A percentile compares a stretch with the other conserved stretches of the same genome.
Conservation (phyloP, 2,888 invertebrate species). For the Timandra comae region DNA sequence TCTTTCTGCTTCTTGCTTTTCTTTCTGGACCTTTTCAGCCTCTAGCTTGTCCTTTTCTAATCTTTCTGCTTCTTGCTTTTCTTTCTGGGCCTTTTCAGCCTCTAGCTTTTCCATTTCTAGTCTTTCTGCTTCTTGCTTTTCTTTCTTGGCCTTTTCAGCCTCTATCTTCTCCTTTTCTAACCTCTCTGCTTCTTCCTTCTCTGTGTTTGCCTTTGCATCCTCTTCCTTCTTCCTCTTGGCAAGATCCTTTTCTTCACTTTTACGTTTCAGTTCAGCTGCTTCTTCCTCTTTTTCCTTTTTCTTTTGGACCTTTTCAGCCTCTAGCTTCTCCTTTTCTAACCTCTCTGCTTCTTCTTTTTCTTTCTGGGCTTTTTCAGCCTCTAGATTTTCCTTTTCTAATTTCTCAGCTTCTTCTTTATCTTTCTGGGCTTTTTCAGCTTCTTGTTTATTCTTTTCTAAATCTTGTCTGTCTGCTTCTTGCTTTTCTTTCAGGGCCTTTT, state of each 20-base stretch:
- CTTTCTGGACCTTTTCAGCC: conserved; percentile 3
- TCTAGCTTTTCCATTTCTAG: conserved; percentile 8
- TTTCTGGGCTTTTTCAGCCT: not conserved
- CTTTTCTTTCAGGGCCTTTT: not conserved
- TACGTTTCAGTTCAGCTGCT: not conserved
- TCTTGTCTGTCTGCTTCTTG: not conserved
- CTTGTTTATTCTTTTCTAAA: not conserved
- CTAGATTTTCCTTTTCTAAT: not conserved
- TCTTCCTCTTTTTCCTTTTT: not conserved
- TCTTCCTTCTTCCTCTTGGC: conserved; percentile 1
- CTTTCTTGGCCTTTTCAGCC: conserved; percentile 4
- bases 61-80: not conserved
- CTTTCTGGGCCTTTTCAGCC: conserved; percentile 3
- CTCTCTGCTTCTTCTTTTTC: not conserved
- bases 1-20: conserved; percentile 1
- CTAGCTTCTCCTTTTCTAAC: conserved; percentile 4
- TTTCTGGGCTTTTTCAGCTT: not conserved
- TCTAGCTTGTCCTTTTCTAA: conserved; percentile 3
- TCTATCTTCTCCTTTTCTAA: conserved; percentile 10
- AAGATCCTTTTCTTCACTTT: not conserved
- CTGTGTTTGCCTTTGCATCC: not conserved
- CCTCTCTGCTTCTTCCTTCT: conserved; percentile 3
- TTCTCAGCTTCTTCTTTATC: conserved; percentile 2
- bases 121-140: conserved; percentile 11
- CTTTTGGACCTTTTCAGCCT: conserved; percentile 4